Base-by-base conservation (phyloP, 92 coral and sea anemone genomes). In the Porites evermanni region DNA sequence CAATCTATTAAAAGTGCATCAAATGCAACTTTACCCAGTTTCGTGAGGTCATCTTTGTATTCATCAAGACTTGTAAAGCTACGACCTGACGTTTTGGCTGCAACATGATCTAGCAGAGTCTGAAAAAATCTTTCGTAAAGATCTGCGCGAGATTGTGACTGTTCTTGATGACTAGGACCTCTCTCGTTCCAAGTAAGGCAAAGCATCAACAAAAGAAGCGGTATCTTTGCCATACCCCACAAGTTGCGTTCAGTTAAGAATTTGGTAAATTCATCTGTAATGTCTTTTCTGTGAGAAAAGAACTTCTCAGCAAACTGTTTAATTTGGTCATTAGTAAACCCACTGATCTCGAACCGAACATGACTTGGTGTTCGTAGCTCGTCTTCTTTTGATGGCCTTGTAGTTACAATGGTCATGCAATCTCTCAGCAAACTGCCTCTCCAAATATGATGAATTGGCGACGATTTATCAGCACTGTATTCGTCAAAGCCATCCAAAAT, bases 331-430 rank as follows among this genome's bases (percentile, higher is more conserved):
- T n/a, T 32, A 75, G n/a, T 12, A 80, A 80, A 80, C 52, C 85
- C 85, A n/a, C 16, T 80, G 12, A 80, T 80, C 67, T 80, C 52
- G 12, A 67, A 80, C 76, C 68, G 85, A 24, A 20, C 66, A 17
- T 80, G 47, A 12, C 74, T 68, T 54, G 69, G 23, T 29, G 10
- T 51, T 58, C 20, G 61, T 56, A 65, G 70, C 21, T 72, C 77
- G 32, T 23, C 77, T 0, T 24, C 59, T 72, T n/a, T 72, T 0
- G 53, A 17, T 1, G 53, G 77, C 10, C 77, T 19, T 72, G 77
- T 72, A 13, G 77, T 72, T 9, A 72, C 20, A 0, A 72, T n/a
- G 8, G 32, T 7, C 12, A 9, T 4, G 24, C 77, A 72, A 7
- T 19, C 77, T 72, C 53, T 72, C n/a, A 72, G 59, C 8, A 13